phyloP scores from a whole-genome alignment of 2,797 vertebrate species.

The Brachymystax lenok region DNA sequence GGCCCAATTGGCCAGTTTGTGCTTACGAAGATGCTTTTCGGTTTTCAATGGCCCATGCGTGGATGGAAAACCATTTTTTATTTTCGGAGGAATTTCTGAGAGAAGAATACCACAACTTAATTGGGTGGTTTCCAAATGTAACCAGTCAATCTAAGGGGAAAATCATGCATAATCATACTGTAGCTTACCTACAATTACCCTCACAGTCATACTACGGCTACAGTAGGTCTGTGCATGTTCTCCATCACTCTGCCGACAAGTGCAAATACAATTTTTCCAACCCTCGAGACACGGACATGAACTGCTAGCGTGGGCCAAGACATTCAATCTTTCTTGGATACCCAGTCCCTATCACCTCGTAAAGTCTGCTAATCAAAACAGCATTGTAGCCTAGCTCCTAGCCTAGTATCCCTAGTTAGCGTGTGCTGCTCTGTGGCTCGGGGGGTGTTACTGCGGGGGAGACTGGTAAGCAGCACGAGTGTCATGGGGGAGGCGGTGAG shows the following conservation, averaged over 20 bases:
- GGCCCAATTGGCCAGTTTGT: neutral
- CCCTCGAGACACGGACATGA: slow-evolving; percentile 2
- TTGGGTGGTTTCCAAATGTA: neutral
- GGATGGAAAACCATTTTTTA: no score
- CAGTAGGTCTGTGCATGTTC: neutral
- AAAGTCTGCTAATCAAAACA: slow-evolving; percentile 35
- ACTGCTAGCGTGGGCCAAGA: neutral
- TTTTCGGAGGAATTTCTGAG: no score
- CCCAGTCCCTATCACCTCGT: slow-evolving; percentile 22
- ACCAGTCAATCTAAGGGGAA: neutral
- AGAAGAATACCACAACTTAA: neutral
- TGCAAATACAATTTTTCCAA: neutral
- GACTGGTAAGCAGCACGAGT: neutral
- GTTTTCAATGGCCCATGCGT: neutral
- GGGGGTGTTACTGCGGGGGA: neutral
- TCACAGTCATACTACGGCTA: neutral
- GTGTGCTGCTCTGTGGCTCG: slow-evolving; percentile 8
- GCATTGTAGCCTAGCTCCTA: slow-evolving; percentile 13
- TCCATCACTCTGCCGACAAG: neutral
- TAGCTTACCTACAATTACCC: neutral
- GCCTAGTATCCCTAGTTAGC: slow-evolving; percentile 1
- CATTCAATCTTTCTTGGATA: slow-evolving; percentile 21
- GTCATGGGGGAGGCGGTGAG: neutral
- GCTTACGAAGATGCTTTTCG: neutral
- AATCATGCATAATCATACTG: neutral